These are phyloP conservation scores for Sebastes fasciatus DNA, from an alignment of 2,113 vertebrate species.

Conservation along the genomic window DNA sequence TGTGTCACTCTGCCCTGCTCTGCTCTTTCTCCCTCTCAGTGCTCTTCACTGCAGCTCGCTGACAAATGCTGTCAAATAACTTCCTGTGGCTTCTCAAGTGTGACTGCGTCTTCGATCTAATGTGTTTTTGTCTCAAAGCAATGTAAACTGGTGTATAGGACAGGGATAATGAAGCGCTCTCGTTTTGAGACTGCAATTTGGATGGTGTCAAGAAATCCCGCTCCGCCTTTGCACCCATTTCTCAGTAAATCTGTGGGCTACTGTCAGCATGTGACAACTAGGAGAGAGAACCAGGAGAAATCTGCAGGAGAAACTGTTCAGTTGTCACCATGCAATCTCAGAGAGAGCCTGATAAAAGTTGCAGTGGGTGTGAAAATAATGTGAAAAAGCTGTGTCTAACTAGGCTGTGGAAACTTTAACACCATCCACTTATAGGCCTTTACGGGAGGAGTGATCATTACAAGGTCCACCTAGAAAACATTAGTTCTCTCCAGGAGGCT, in stretches of 20 bases:
- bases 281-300: constrained; percentile 35
- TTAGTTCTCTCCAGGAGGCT: constrained; percentile 6
- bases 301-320: constrained; percentile 9
- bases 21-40: neutral
- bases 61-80: constrained; percentile 24
- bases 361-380: constrained; percentile 41
- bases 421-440: constrained; percentile 32
- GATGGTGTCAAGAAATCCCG: constrained; percentile 11
- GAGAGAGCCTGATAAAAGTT: constrained; percentile 45
- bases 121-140: constrained; percentile 1
- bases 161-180: neutral
- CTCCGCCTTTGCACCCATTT: constrained; percentile 22
- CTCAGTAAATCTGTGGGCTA: constrained; percentile 37
- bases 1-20: constrained; percentile 4
- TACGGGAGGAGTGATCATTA: constrained; percentile 39
- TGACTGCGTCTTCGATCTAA: neutral
- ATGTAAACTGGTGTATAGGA: neutral
- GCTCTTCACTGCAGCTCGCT: neutral
- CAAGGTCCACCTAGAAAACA: constrained; percentile 11
- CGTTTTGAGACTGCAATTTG: constrained; percentile 11
- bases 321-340: constrained; percentile 24
- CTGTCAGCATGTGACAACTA: constrained; percentile 39
- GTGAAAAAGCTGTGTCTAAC: constrained; percentile 48
- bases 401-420: constrained; percentile 37
- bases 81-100: constrained; percentile 20